Conservation (phyloP, 1,140 invertebrate genomes). For the Listronotus bonariensis region DNA sequence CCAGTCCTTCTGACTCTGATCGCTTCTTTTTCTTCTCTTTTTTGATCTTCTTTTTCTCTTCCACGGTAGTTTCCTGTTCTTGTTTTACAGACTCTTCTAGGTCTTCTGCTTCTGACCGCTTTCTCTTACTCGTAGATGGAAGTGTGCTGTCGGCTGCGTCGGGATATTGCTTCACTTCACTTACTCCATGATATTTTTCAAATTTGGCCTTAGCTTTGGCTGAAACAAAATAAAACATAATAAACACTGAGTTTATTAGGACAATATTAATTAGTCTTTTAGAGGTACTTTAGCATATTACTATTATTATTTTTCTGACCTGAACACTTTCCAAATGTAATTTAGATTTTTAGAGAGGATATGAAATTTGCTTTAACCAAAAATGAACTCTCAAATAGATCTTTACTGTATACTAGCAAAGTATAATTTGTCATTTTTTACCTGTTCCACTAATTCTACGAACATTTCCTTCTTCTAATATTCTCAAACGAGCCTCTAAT, state of each 20-base stretch:
- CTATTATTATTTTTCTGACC: no score
- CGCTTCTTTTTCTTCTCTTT: slow-evolving; percentile 40
- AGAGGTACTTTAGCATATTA: no score
- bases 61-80: slow-evolving; percentile 35
- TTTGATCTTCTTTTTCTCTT: slow-evolving; percentile 43
- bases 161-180: slow-evolving; percentile 69
- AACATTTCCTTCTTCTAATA: slow-evolving; percentile 85
- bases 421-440: no score
- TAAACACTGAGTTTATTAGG: not conserved
- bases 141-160: slow-evolving; percentile 65
- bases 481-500: slow-evolving; percentile 75
- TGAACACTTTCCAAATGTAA: not conserved
- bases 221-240: no score
- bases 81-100: no score
- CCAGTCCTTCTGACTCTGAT: no score
- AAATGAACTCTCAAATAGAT: no score
- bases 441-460: slow-evolving; percentile 84
- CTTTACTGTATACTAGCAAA: no score
- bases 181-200: slow-evolving; percentile 87
- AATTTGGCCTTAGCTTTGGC: slow-evolving; percentile 81
- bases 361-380: no score
- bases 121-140: slow-evolving; percentile 56
- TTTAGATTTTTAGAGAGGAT: no score
- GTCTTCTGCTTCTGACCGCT: slow-evolving; percentile 57
- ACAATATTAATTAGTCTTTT: not conserved